phyloP scores from a whole-genome alignment of 2,113 vertebrate species.

The Aplodontia rufa region DNA sequence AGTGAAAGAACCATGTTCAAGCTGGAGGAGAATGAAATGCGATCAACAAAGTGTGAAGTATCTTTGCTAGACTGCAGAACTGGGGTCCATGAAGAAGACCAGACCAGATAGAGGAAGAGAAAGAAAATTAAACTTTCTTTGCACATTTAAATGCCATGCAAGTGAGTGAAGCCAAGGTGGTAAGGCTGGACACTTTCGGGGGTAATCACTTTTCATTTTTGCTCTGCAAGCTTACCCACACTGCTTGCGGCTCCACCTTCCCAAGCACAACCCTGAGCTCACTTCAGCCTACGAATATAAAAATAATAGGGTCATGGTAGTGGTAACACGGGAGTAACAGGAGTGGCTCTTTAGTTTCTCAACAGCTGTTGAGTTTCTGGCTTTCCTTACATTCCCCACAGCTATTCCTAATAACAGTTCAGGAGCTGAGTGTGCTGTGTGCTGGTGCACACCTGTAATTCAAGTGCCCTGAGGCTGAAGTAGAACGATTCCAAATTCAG shows the following conservation, averaged over 20 bases:
- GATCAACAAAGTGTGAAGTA: slow-evolving; percentile 2
- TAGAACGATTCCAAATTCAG: too few relatives aligned
- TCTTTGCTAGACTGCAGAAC: background rate
- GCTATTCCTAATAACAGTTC: background rate
- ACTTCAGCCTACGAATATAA: background rate
- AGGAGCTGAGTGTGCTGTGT: background rate
- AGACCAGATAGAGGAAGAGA: background rate
- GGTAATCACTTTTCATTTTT: background rate
- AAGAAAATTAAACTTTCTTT: background rate
- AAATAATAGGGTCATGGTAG: background rate
- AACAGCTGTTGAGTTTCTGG: background rate
- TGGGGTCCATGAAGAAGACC: background rate
- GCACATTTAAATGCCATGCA: background rate
- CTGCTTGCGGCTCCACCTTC: background rate
- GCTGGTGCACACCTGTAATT: too few relatives aligned
- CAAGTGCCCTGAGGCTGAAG: too few relatives aligned
- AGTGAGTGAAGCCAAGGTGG: background rate
- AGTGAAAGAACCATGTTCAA: background rate
- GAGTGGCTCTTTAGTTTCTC: background rate
- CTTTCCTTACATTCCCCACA: background rate
- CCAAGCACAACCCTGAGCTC: background rate
- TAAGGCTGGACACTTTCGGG: background rate
- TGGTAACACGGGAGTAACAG: background rate
- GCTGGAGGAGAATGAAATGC: background rate
- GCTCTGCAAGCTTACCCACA: background rate